A percentile compares a stretch with the other conserved stretches of the same genome.
Evolutionary conservation across 2,113 vertebrate species (phyloP).

Genomic region (Rhynchopsitta pachyrhyncha): DNA sequence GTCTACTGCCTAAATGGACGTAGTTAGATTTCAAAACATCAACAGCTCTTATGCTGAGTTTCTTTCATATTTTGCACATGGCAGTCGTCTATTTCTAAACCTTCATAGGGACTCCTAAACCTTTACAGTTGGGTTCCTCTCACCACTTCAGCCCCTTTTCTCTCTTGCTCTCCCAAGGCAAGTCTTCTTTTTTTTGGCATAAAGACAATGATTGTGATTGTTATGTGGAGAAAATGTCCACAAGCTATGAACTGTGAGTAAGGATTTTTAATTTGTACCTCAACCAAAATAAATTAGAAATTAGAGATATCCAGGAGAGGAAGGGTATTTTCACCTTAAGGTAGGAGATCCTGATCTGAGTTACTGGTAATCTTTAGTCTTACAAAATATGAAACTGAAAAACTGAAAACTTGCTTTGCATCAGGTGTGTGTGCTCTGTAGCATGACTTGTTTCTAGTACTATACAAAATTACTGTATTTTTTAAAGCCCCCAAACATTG

Average conservation of each 20-base stretch:
- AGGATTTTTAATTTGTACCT: constrained; percentile 58
- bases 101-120: constrained; percentile 50
- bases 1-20: constrained; percentile 39
- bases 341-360: not conserved
- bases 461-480: not conserved
- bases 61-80: constrained; percentile 59
- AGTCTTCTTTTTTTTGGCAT: constrained; percentile 39
- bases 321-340: not conserved
- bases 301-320: not conserved
- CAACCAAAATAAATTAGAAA: constrained; percentile 34
- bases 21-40: constrained; percentile 62
- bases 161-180: not conserved
- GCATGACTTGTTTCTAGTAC: not conserved
- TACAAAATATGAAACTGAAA: not conserved
- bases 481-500: not conserved
- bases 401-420: not conserved
- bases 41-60: constrained; percentile 49
- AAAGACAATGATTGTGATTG: constrained; percentile 32
- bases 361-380: not conserved
- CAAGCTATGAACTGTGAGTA: constrained; percentile 30
- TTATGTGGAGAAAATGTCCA: constrained; percentile 13
- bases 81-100: constrained; percentile 58
- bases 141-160: constrained; percentile 36
- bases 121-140: constrained; percentile 44
- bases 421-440: not conserved